Percentiles rank a stretch among this genome's conserved stretches.
These are phyloP conservation scores for Pachyrhynchus sulphureomaculatus DNA, from an alignment of 1,140 invertebrate genomes.

Conservation along the genomic window DNA sequence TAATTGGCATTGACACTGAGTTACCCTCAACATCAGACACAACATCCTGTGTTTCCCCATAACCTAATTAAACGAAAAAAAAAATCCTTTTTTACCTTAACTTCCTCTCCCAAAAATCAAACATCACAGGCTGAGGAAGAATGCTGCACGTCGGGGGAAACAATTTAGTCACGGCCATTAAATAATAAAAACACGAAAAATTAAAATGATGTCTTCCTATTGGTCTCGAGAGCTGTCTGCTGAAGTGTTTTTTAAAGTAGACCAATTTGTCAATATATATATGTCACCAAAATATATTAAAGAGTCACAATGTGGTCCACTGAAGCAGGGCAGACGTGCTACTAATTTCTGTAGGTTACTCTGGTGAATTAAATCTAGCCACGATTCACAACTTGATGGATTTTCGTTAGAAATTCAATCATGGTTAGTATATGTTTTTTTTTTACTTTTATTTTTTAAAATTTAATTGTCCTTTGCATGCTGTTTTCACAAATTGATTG, in stretches of 20 bases:
- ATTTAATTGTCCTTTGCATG: too few species aligned
- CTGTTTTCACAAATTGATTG: too few species aligned
- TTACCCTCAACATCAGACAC: neutral
- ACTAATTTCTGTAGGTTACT: slow-evolving; percentile 46
- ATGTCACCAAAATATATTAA: slow-evolving; percentile 1
- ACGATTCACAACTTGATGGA: slow-evolving; percentile 35
- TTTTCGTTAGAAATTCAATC: slow-evolving; percentile 38
- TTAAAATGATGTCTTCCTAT: slow-evolving; percentile 50
- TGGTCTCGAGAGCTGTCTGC: slow-evolving; percentile 48
- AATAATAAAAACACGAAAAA: slow-evolving; percentile 6
- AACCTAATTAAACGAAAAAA: neutral
- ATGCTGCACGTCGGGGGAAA: slow-evolving; percentile 21
- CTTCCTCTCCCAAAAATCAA: neutral
- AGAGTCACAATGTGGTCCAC: slow-evolving; percentile 29
- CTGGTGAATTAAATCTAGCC: slow-evolving; percentile 43
- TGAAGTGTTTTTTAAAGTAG: slow-evolving; percentile 29
- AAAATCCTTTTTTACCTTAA: slow-evolving; percentile 1
- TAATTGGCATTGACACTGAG: slow-evolving; percentile 32
- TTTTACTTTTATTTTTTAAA: slow-evolving; percentile 11
- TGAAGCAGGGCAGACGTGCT: slow-evolving; percentile 49
- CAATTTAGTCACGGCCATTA: slow-evolving; percentile 14
- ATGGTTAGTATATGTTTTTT: slow-evolving; percentile 26
- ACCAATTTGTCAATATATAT: neutral
- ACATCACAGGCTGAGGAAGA: neutral
- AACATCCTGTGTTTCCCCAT: neutral